Percentiles rank a stretch among this genome's conserved stretches.
These are phyloP conservation scores for Sphinx pinastri DNA, from an alignment of 2,888 invertebrate genomes.

Conservation along the genomic window DNA sequence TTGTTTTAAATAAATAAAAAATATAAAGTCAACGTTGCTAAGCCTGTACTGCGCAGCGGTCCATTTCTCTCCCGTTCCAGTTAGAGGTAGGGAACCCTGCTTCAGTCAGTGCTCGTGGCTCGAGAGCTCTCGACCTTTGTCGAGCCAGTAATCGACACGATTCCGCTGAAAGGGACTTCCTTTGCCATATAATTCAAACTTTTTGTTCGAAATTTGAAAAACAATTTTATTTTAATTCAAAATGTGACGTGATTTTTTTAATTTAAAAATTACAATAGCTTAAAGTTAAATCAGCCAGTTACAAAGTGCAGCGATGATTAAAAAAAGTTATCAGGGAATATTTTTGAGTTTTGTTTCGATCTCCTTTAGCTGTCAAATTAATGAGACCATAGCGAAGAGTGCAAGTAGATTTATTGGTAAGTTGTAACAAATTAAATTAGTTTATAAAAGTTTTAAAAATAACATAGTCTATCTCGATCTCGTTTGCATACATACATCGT, in stretches of 20 bases:
- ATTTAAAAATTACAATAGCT: slow-evolving; percentile 13
- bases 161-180: slow-evolving; percentile 43
- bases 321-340: slow-evolving; percentile 77
- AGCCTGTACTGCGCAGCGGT: slow-evolving; percentile 72
- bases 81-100: slow-evolving; percentile 45
- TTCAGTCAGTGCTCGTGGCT: slow-evolving; percentile 68
- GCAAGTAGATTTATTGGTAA: slow-evolving; percentile 79
- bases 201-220: slow-evolving; percentile 33
- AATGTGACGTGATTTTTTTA: slow-evolving; percentile 33
- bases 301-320: slow-evolving; percentile 63
- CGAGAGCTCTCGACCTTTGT: slow-evolving; percentile 70
- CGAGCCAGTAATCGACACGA: slow-evolving; percentile 53
- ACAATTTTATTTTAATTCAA: background rate
- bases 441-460: background rate
- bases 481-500: background rate
- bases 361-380: slow-evolving; percentile 79
- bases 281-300: background rate
- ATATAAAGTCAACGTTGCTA: slow-evolving; percentile 48
- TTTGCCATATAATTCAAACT: slow-evolving; percentile 28
- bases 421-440: slow-evolving; percentile 36
- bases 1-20: slow-evolving; percentile 59
- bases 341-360: slow-evolving; percentile 78
- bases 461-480: background rate
- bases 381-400: slow-evolving; percentile 78
- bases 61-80: slow-evolving; percentile 55